Conservation (phyloP, 2,797 vertebrate species). For the Diglossa cyanea region DNA sequence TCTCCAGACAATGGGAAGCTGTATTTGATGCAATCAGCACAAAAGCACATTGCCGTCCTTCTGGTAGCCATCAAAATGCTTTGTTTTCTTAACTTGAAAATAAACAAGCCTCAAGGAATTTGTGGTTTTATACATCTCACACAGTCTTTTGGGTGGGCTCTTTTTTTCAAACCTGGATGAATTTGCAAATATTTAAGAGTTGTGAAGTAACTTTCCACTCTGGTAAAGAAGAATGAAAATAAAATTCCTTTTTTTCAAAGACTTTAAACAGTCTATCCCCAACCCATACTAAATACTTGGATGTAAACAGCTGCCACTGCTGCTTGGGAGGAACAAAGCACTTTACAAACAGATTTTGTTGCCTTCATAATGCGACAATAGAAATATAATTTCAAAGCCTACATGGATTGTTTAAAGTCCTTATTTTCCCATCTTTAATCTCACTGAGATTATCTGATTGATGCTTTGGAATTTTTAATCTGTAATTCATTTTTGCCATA, state of each 20-base stretch:
- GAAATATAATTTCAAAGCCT: not conserved
- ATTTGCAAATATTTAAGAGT: not conserved
- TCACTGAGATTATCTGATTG: not conserved
- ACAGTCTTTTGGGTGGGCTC: not conserved
- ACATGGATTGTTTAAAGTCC: not conserved
- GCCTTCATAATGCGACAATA: not conserved
- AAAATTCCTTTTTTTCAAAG: not conserved
- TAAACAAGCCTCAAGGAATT: not conserved
- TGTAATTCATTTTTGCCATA: not conserved
- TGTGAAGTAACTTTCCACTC: conserved; percentile 4
- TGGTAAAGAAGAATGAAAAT: not conserved
- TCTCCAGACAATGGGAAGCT: not conserved
- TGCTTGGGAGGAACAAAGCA: not conserved
- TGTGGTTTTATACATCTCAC: not conserved
- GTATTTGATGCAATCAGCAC: not conserved
- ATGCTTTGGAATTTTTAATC: not conserved
- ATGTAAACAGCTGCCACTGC: not conserved
- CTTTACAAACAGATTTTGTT: not conserved
- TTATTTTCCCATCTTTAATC: not conserved
- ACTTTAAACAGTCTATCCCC: not conserved
- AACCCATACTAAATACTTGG: not conserved
- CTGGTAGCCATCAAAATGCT: not conserved
- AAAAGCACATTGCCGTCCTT: not conserved
- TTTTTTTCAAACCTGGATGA: not conserved
- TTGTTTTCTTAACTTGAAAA: not conserved